These are phyloP conservation scores for Chymomyza fuscimana DNA, from an alignment of 2,888 invertebrate species.

Conservation along the genomic window DNA sequence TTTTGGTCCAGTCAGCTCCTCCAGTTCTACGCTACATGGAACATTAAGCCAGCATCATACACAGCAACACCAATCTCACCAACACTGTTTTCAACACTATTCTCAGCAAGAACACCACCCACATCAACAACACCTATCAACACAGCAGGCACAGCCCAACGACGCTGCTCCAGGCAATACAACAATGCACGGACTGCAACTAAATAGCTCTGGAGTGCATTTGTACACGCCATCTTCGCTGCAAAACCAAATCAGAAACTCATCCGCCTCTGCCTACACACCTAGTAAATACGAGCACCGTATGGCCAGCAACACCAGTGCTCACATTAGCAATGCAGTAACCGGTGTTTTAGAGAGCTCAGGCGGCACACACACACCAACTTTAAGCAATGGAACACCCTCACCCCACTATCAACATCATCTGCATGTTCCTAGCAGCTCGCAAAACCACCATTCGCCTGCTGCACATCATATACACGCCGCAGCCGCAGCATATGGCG, in stretches of 20 bases:
- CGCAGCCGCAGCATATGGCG: constrained; percentile 64
- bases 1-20: neutral
- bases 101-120: constrained; percentile 47
- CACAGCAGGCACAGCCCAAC: neutral
- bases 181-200: constrained; percentile 29
- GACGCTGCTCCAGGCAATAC: neutral
- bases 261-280: constrained; percentile 59
- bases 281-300: constrained; percentile 71
- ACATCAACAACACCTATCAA: constrained; percentile 43
- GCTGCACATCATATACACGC: constrained; percentile 71
- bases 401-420: constrained; percentile 78
- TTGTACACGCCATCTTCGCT: constrained; percentile 61
- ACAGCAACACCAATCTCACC: constrained; percentile 56
- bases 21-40: constrained; percentile 35
- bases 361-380: constrained; percentile 57
- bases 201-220: constrained; percentile 57
- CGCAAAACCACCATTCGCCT: constrained; percentile 65
- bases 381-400: constrained; percentile 69
- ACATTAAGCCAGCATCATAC: constrained; percentile 52
- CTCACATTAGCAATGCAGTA: constrained; percentile 52
- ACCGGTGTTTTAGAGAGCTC: constrained; percentile 41
- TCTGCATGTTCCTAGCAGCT: constrained; percentile 55
- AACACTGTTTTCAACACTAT: constrained; percentile 55
- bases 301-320: constrained; percentile 44
- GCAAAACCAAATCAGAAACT: constrained; percentile 52